Base-by-base conservation (phyloP, 2,113 vertebrate genomes). In the Lathamus discolor region DNA sequence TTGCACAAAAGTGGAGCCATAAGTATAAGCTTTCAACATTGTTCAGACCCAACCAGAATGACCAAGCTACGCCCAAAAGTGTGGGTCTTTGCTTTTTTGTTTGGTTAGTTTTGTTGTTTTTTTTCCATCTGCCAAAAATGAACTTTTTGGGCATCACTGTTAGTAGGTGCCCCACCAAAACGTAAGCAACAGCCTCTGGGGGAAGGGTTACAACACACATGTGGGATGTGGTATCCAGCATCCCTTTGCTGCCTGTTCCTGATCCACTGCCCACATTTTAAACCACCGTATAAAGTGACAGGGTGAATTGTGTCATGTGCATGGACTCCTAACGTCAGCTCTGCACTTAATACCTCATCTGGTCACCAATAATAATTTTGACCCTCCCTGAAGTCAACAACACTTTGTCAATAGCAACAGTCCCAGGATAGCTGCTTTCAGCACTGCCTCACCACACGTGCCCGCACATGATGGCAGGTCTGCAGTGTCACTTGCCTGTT, bases 131-230 rank as follows among this genome's bases (percentile, higher is more conserved):
- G 39, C 8, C 11, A 61, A 43, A 89, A 83, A 19, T 27, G 18
- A 22, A 54, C 31, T 18, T 87, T 84, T 48, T 7, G 9, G 64
- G n/a, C 20, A 11, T 33, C 68, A 64, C 41, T 39, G 33, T 57
- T 66, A 33, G 83, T 14, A 88, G 67, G 14, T 77, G 41, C 22
- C 37, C n/a, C 1, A 2, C 37, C 29, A 86, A 86, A 86, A 77
- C 0, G 0, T 31, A 61, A 89, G 63, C 0, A 0, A 52, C 52
- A 57, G 79, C 25, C 54, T 44, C 29, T 11, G 57, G 52, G 17
- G 52, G 51, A 88, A 46, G 10, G 31, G 63, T 63, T 70, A 24
- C 16, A 52, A 48, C n/a, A 37, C 0, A 0, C 0, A 0, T 3
- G 9, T 59, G 73, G 61, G 73, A 74, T 78, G 33, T 39, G 64